Evolutionary conservation across 2,888 invertebrate genomes (phyloP), one percentile per base, ranked within the genome.

Genomic region (Neria commutata): DNA sequence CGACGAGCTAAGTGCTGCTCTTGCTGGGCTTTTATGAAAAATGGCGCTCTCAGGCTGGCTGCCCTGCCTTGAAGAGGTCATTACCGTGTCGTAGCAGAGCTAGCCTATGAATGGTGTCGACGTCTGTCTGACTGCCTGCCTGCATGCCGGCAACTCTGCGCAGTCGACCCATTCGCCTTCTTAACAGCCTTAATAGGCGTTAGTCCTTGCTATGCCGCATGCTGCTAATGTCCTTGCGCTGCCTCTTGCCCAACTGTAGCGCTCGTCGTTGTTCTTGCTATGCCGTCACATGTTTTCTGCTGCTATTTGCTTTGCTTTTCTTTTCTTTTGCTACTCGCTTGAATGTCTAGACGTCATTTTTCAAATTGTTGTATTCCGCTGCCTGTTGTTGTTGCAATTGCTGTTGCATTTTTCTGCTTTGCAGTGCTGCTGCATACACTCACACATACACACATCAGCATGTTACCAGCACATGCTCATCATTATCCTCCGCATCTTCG

Each of bases 301-400:
- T 42, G 42, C 14, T 4, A 42, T 17, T 21, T 37, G 3, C 26
- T 42, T 42, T n/a, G n/a, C 17, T 19, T 49, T 50, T 6, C 42
- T 29, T 29, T 11, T 8, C 29, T 29, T 21, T 19, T 23, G 19
- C 16, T 45, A 29, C 49, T 42, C 34, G 14, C n/a, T 34, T 42
- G 48, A 42, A 40, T 24, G 58, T 58, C 58, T 58, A 53, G 58
- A 58, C 58, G 49, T 53, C 37, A 58, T 58, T 58, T 58, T 58
- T 58, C 58, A 58, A 47, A 47, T 54, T 47, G 52, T 37, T 25
- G 21, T 25, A 33, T 48, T n/a, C 23, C 5, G 11, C 21, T 25
- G 14, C 14, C 11, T n/a, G 33, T 48, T 25, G 24, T 24, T 49
- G 10, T 21, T 26, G 17, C 33, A 48, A 5, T 4, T n/a, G n/a